Evolutionary conservation across 2,888 invertebrate genomes (phyloP).

Genomic region (Dioctria rufipes): DNA sequence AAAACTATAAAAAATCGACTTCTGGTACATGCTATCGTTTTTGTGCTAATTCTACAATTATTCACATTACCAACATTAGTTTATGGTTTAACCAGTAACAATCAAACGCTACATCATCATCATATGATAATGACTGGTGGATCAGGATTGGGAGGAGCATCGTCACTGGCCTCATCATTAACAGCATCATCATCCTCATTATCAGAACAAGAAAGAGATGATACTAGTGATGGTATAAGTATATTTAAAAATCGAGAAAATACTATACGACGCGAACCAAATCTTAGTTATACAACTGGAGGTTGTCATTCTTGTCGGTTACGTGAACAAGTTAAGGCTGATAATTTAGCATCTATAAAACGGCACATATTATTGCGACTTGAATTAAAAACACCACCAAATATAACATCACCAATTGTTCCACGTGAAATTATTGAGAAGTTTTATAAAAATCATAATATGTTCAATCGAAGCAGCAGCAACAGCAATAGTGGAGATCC

Average conservation of each 20-base stretch:
- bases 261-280: slow-evolving; percentile 61
- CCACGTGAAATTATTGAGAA: slow-evolving; percentile 74
- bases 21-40: slow-evolving; percentile 6
- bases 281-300: slow-evolving; percentile 9
- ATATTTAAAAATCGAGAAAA: slow-evolving; percentile 60
- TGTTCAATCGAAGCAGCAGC: slow-evolving; percentile 11
- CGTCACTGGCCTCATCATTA: slow-evolving; percentile 21
- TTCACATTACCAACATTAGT: slow-evolving; percentile 16
- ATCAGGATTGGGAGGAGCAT: background rate
- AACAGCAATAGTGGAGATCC: slow-evolving; percentile 2
- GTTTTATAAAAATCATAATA: slow-evolving; percentile 66
- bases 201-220: background rate
- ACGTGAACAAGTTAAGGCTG: slow-evolving; percentile 75
- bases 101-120: background rate
- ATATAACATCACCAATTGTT: slow-evolving; percentile 77
- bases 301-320: slow-evolving; percentile 75
- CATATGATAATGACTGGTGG: background rate
- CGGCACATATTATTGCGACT: slow-evolving; percentile 77
- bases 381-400: slow-evolving; percentile 77
- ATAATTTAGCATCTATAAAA: slow-evolving; percentile 77
- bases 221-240: slow-evolving; percentile 31
- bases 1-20: background rate
- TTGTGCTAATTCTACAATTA: slow-evolving; percentile 10
- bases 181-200: slow-evolving; percentile 12
- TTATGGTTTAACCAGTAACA: background rate